phyloP scores from a whole-genome alignment of 64 coral and sea anemone species.

The Actinia equina region DNA sequence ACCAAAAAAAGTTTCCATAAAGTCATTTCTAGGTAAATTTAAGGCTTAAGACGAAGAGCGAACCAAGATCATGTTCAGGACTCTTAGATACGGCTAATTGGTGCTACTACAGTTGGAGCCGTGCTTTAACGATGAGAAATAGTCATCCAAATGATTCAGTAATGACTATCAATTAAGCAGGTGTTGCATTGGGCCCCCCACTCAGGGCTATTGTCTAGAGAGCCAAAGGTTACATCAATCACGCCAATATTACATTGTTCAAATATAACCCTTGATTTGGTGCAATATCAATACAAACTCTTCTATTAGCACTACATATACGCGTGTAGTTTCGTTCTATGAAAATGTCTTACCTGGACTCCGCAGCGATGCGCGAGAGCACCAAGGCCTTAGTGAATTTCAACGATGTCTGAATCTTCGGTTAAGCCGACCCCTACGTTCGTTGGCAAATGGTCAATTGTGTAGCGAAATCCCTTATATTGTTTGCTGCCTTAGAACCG shows the following conservation, averaged over 20 bases:
- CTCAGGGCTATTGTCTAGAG: background rate
- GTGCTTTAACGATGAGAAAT: background rate
- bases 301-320: background rate
- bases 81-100: background rate
- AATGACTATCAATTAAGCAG: constrained; percentile 7
- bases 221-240: background rate
- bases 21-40: background rate
- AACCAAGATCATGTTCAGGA: background rate
- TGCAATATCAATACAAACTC: background rate
- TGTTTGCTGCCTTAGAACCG: background rate
- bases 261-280: background rate
- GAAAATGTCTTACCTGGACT: background rate
- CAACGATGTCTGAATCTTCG: background rate
- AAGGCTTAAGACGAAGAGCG: background rate
- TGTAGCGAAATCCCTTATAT: background rate
- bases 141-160: background rate
- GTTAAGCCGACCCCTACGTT: background rate
- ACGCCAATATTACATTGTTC: background rate
- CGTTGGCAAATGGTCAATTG: background rate
- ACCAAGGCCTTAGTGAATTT: background rate
- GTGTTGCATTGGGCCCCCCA: background rate
- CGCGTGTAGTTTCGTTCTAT: background rate
- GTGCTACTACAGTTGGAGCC: background rate
- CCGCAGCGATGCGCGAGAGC: background rate
- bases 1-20: background rate